Percentiles rank a stretch among this genome's conserved stretches.
Conservation (phyloP, 64 coral and sea anemone species). For the Platygyra sinensis region DNA sequence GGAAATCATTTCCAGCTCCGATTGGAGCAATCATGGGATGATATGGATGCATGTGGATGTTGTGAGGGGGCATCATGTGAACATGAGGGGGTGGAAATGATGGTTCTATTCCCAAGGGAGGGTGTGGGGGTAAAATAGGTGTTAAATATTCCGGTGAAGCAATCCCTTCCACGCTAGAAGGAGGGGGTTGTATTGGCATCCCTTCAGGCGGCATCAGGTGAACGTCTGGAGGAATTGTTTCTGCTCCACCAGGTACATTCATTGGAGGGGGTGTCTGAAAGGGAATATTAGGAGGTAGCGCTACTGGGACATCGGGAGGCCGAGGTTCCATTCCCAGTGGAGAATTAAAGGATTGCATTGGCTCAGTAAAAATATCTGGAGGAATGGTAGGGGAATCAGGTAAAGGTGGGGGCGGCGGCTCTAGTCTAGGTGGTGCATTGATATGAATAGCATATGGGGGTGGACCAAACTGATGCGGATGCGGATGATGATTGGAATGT, state of each 20-base stretch:
- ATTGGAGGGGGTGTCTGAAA: neutral
- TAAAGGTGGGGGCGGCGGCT: neutral
- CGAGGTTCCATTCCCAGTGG: neutral
- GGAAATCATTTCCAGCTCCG: neutral
- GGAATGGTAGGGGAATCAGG: neutral
- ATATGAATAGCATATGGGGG: constrained; percentile 30
- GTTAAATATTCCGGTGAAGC: neutral
- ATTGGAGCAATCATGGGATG: neutral
- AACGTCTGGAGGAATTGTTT: neutral
- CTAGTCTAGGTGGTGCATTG: constrained; percentile 23
- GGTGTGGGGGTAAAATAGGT: neutral
- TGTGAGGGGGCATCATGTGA: neutral
- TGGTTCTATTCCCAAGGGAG: neutral
- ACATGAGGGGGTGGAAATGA: neutral
- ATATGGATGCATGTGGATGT: neutral
- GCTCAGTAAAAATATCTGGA: neutral
- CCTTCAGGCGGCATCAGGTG: constrained; percentile 10
- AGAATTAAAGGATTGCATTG: neutral
- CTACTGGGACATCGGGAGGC: neutral
- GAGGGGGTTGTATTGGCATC: neutral
- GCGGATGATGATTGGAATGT: neutral
- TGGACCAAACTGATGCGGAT: constrained; percentile 20
- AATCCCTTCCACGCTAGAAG: neutral
- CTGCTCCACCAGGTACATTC: neutral
- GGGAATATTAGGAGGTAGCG: neutral